phyloP scores from a whole-genome alignment of 1,140 invertebrate genomes.

The Aphis craccivora region DNA sequence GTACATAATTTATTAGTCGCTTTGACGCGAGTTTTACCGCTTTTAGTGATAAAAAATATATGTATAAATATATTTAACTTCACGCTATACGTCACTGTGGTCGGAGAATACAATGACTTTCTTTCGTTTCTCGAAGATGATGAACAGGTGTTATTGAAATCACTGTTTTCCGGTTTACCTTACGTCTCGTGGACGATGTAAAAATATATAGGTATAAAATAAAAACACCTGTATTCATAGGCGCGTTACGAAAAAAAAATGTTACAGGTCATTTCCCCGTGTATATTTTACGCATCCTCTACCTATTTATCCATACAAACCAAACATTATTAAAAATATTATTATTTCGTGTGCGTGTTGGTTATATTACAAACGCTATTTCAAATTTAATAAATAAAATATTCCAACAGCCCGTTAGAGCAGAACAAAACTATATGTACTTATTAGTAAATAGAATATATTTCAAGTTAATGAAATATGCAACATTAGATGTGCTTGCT shows the following conservation, averaged over 20 bases:
- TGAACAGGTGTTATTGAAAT: constrained; percentile 40
- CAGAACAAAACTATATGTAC: not conserved
- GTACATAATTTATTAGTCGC: not conserved
- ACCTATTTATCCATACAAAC: not conserved
- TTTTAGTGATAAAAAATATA: not conserved
- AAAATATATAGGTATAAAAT: not conserved
- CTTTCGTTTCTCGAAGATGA: not conserved
- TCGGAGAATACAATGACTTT: constrained; percentile 13
- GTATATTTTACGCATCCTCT: constrained; percentile 11
- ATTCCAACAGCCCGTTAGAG: not conserved
- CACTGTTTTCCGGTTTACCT: constrained; percentile 37
- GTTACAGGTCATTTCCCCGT: constrained; percentile 31
- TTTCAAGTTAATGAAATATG: not conserved
- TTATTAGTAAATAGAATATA: not conserved
- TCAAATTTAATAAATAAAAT: not conserved
- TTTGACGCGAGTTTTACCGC: constrained; percentile 12
- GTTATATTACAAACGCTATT: not conserved
- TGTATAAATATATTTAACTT: not conserved
- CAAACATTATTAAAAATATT: not conserved
- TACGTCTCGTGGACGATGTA: not conserved
- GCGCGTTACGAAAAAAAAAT: constrained; percentile 5
- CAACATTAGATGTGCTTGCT: not conserved
- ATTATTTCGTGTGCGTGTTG: not conserved
- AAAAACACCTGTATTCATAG: constrained; percentile 43
- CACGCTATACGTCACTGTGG: not conserved